Percentiles rank a stretch among this genome's conserved stretches.
These are phyloP conservation scores for Hemicrepidius hirtus DNA, from an alignment of 2,888 invertebrate genomes.

Conservation along the genomic window DNA sequence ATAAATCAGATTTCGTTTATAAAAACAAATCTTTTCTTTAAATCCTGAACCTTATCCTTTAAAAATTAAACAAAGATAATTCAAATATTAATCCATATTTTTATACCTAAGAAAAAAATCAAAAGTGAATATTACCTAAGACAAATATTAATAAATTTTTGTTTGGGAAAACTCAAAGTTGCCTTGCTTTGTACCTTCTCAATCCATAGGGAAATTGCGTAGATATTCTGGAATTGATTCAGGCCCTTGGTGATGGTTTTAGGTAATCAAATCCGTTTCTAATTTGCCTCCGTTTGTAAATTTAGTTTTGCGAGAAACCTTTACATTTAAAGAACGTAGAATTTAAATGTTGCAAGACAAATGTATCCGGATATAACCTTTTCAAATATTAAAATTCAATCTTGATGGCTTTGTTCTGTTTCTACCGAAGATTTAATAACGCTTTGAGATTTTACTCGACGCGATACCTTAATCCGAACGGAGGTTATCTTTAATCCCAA, in stretches of 20 bases:
- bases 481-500: constrained; percentile 16
- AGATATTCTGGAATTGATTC: constrained; percentile 15
- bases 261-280: constrained; percentile 12
- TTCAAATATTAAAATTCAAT: constrained; percentile 32
- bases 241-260: background rate
- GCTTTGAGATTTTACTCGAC: constrained; percentile 1
- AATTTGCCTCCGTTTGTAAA: constrained; percentile 5
- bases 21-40: too few relatives aligned
- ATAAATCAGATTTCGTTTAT: too few relatives aligned
- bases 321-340: background rate
- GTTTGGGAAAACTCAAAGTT: too few relatives aligned
- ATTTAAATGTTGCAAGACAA: constrained; percentile 21
- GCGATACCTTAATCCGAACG: constrained; percentile 17
- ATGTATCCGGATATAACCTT: constrained; percentile 19
- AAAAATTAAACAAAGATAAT: too few relatives aligned
- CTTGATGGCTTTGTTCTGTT: constrained; percentile 32
- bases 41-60: too few relatives aligned
- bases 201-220: too few relatives aligned
- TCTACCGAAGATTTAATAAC: constrained; percentile 16
- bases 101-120: too few relatives aligned
- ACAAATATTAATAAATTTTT: too few relatives aligned
- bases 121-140: too few relatives aligned
- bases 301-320: constrained; percentile 6
- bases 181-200: too few relatives aligned
- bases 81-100: too few relatives aligned